phyloP scores from a whole-genome alignment of 2,797 vertebrate genomes.

The Hoplostethus mediterraneus region DNA sequence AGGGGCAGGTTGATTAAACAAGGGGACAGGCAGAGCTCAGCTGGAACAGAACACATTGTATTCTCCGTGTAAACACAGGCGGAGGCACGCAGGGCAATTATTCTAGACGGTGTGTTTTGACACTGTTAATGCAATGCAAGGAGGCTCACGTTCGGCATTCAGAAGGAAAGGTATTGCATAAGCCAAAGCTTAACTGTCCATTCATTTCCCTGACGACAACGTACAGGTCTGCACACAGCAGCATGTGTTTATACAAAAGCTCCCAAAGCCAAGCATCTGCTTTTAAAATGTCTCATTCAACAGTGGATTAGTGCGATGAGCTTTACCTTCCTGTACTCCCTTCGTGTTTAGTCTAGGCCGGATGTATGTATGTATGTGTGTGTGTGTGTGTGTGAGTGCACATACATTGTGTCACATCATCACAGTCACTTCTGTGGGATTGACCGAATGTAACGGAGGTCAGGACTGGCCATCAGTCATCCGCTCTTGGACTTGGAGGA shows the following conservation, averaged over 20 bases:
- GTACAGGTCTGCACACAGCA: constrained; percentile 34
- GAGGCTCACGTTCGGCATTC: background rate
- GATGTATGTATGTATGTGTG: too few species aligned
- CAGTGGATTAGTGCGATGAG: constrained; percentile 8
- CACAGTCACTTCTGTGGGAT: constrained; percentile 22
- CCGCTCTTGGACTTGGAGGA: constrained; percentile 1
- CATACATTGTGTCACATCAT: constrained; percentile 22
- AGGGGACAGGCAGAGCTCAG: constrained; percentile 4
- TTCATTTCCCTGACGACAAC: constrained; percentile 50
- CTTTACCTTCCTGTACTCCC: background rate
- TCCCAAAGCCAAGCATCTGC: constrained; percentile 43
- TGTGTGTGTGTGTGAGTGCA: background rate
- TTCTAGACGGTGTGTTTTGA: constrained; percentile 55
- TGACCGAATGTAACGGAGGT: constrained; percentile 35
- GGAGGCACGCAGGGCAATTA: constrained; percentile 35
- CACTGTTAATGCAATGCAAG: constrained; percentile 15
- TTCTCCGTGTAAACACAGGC: constrained; percentile 60
- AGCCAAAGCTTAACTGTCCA: constrained; percentile 24
- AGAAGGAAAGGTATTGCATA: constrained; percentile 49
- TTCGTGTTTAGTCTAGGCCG: constrained; percentile 59
- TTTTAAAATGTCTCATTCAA: constrained; percentile 39
- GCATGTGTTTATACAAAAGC: constrained; percentile 58
- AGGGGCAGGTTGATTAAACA: constrained; percentile 45
- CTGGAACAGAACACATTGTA: constrained; percentile 20
- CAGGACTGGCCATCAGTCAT: constrained; percentile 50